phyloP scores from a whole-genome alignment of 2,113 vertebrate species.

The Megaceryle torquata region DNA sequence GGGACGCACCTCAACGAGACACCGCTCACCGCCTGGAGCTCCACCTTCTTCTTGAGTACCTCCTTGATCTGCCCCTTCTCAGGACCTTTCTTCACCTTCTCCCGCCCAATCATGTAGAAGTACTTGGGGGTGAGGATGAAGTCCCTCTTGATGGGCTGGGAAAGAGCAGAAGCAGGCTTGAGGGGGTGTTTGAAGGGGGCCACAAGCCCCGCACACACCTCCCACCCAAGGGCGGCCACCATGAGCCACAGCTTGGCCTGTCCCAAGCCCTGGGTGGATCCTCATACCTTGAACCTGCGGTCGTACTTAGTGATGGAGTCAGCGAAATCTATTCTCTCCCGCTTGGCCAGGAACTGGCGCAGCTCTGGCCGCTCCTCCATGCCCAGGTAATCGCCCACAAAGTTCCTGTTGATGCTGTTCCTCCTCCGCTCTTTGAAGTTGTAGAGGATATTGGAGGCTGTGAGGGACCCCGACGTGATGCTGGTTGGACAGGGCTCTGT shows the following conservation, averaged over 20 bases:
- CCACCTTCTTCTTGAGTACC: conserved; percentile 92
- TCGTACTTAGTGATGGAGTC: conserved; percentile 94
- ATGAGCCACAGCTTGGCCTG: neutral
- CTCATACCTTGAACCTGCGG: conserved; percentile 91
- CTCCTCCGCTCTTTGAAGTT: conserved; percentile 90
- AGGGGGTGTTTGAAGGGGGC: rapidly evolving
- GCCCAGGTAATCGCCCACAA: conserved; percentile 95
- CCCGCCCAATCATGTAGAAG: conserved; percentile 93
- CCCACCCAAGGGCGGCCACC: neutral
- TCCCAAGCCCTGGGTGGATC: neutral
- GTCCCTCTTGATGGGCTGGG: conserved; percentile 91
- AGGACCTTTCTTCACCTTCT: conserved; percentile 94
- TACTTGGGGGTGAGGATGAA: conserved; percentile 91
- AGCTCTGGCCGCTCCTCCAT: conserved; percentile 93
- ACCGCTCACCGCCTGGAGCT: conserved; percentile 79
- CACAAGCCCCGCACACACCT: rapidly evolving
- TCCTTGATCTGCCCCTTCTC: conserved; percentile 96
- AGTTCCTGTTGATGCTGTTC: conserved; percentile 98
- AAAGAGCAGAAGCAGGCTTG: neutral
- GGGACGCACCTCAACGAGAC: conserved; percentile 84
- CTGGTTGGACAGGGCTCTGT: neutral
- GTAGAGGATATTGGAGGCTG: conserved; percentile 94
- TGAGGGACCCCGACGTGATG: rapidly evolving
- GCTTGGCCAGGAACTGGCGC: conserved; percentile 90
- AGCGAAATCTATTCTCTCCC: conserved; percentile 90